Conservation (phyloP, 2,888 invertebrate species). For the Tanaodytes sp. region DNA sequence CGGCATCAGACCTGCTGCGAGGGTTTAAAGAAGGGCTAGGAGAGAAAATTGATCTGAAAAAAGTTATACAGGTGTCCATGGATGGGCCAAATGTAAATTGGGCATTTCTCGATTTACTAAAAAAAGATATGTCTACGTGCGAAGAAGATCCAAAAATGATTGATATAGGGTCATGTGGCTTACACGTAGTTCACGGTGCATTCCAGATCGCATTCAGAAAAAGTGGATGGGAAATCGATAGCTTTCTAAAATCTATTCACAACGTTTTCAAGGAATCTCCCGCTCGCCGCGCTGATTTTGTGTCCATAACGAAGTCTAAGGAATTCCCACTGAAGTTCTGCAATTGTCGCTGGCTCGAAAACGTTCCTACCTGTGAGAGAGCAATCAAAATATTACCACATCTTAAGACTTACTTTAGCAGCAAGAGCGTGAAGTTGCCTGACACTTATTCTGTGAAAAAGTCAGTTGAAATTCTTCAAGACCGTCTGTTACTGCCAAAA, state of each 20-base stretch:
- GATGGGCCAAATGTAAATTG: constrained; percentile 52
- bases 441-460: constrained; percentile 15
- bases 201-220: constrained; percentile 17
- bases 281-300: constrained; percentile 13
- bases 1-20: constrained; percentile 11
- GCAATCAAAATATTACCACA: constrained; percentile 14
- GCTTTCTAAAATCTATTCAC: constrained; percentile 19
- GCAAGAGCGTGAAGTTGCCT: constrained; percentile 16
- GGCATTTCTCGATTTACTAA: constrained; percentile 34
- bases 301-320: constrained; percentile 5
- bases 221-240: constrained; percentile 15
- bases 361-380: constrained; percentile 8
- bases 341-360: constrained; percentile 28
- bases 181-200: constrained; percentile 22
- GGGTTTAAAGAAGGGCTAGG: constrained; percentile 18
- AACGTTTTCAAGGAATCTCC: constrained; percentile 27
- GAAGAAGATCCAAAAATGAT: constrained; percentile 29
- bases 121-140: constrained; percentile 1
- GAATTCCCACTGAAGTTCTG: constrained; percentile 24
- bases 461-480: constrained; percentile 21
- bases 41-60: constrained; percentile 7
- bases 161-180: constrained; percentile 20
- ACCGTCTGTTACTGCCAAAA: constrained; percentile 24
- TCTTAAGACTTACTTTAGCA: constrained; percentile 9
- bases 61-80: constrained; percentile 22